A percentile compares a stretch with the other conserved stretches of the same genome.
phyloP scores from a whole-genome alignment of 37 sponge, comb jelly and placozoan genomes.

The Lycopodina hypogea region DNA sequence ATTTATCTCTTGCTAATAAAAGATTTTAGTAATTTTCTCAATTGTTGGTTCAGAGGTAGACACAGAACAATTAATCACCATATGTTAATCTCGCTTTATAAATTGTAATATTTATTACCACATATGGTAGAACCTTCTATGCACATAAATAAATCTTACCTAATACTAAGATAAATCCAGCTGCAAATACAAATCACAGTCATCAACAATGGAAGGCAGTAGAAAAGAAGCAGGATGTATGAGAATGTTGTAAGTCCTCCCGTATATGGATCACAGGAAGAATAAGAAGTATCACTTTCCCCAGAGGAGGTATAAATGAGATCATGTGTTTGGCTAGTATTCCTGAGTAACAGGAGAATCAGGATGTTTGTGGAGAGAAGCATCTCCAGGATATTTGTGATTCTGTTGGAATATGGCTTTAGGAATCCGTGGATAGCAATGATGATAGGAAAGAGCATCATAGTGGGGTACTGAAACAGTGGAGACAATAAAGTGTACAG shows the following conservation, averaged over 20 bases:
- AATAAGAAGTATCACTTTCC: neutral
- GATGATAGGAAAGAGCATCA: conserved; percentile 14
- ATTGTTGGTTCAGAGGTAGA: too few relatives aligned
- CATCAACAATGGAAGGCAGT: conserved; percentile 13
- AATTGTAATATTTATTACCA: too few relatives aligned
- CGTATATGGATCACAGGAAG: neutral
- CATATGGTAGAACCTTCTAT: too few relatives aligned
- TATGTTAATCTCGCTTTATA: too few relatives aligned
- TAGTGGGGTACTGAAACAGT: conserved; percentile 40
- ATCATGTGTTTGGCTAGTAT: neutral
- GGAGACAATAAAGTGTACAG: neutral
- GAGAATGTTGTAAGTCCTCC: conserved; percentile 1
- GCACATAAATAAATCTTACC: too few relatives aligned
- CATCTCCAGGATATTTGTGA: conserved; percentile 25
- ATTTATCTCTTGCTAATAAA: too few relatives aligned
- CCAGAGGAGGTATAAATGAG: neutral
- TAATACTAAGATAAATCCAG: conserved; percentile 4
- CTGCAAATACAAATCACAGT: neutral
- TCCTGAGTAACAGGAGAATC: conserved; percentile 12
- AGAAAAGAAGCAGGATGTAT: conserved; percentile 7
- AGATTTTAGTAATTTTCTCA: too few relatives aligned
- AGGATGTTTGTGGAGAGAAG: conserved; percentile 9
- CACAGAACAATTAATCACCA: too few relatives aligned
- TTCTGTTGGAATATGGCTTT: conserved; percentile 19
- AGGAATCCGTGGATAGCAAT: conserved; percentile 4